Evolutionary conservation across 2,888 invertebrate genomes (phyloP).

Genomic region (Nipponacmea schrenckii): DNA sequence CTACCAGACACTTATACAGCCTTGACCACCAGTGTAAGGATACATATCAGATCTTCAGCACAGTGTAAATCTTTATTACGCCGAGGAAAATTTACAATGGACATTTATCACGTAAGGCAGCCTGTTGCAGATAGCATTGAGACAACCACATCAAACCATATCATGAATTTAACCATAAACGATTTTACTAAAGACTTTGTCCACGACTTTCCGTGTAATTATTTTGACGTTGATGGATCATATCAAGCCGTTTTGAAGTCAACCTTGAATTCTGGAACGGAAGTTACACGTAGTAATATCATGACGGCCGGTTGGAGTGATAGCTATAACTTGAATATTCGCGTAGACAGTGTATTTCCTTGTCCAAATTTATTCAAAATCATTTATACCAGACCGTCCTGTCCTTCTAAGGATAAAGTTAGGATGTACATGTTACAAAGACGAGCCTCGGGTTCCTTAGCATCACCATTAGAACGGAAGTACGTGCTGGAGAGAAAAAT

Average conservation of each 20-base stretch:
- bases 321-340: slow-evolving; percentile 44
- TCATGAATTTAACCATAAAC: slow-evolving; percentile 28
- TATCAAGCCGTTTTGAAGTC: slow-evolving; percentile 53
- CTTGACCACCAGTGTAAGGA: slow-evolving; percentile 44
- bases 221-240: slow-evolving; percentile 54
- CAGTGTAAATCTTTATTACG: slow-evolving; percentile 46
- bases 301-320: slow-evolving; percentile 52
- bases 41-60: slow-evolving; percentile 44
- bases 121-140: slow-evolving; percentile 10
- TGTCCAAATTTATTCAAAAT: slow-evolving; percentile 39
- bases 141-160: slow-evolving; percentile 27
- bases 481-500: slow-evolving; percentile 49
- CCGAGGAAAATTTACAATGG: slow-evolving; percentile 42
- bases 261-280: slow-evolving; percentile 36
- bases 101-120: slow-evolving; percentile 1
- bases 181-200: slow-evolving; percentile 7
- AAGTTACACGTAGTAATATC: slow-evolving; percentile 45
- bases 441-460: slow-evolving; percentile 45
- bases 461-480: slow-evolving; percentile 45
- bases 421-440: slow-evolving; percentile 49
- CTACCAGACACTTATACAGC: slow-evolving; percentile 47
- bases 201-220: slow-evolving; percentile 42
- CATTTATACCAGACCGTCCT: slow-evolving; percentile 49
- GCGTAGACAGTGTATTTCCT: slow-evolving; percentile 47
- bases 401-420: slow-evolving; percentile 54